Evolutionary conservation across 2,888 invertebrate genomes (phyloP).

Genomic region (Cephus spinipes): DNA sequence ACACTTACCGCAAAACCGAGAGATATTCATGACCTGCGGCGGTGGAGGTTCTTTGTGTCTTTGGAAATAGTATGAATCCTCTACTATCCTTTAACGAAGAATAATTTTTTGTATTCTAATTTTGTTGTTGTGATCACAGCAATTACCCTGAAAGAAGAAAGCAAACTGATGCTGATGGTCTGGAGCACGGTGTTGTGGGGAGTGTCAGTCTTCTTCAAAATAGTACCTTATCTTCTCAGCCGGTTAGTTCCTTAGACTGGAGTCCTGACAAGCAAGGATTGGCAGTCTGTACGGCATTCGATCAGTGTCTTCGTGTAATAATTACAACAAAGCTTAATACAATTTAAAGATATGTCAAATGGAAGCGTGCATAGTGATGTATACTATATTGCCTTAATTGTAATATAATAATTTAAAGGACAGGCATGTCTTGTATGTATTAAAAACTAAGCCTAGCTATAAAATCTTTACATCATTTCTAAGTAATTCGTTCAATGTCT

Average conservation of each 20-base stretch:
- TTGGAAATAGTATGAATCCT: conserved; percentile 90
- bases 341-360: conserved; percentile 61
- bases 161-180: conserved; percentile 78
- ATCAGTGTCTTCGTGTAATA: conserved; percentile 88
- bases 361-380: neutral
- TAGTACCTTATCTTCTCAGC: conserved; percentile 85
- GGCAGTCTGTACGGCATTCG: conserved; percentile 90
- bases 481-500: neutral
- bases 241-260: conserved; percentile 92
- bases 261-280: conserved; percentile 90
- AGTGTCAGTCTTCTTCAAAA: conserved; percentile 82
- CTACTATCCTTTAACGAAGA: neutral
- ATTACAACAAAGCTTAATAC: conserved; percentile 90
- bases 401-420: neutral
- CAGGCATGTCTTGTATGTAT: neutral
- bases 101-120: neutral
- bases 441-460: neutral
- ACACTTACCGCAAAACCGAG: conserved; percentile 94
- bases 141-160: conserved; percentile 84
- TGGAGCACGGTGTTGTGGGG: conserved; percentile 81
- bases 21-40: conserved; percentile 90
- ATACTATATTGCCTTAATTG: neutral
- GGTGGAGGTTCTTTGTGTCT: conserved; percentile 90
- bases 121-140: conserved; percentile 62
- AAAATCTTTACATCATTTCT: neutral